Evolutionary conservation across 2,888 invertebrate genomes (phyloP).

Genomic region (Chironomus riparius): DNA sequence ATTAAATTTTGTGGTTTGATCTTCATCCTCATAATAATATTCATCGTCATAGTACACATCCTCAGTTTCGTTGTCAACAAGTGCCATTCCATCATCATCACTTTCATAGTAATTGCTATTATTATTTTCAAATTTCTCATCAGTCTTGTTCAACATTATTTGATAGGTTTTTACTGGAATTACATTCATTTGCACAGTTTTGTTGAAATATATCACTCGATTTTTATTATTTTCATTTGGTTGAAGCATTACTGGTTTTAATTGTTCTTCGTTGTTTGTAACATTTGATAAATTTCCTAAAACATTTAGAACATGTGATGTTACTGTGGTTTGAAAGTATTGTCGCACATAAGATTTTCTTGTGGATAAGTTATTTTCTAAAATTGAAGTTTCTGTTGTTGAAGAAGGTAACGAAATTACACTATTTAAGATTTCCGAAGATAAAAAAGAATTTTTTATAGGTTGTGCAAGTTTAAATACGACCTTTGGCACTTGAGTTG

Average conservation of each 20-base stretch:
- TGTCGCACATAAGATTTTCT: not conserved
- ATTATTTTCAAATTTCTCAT: not conserved
- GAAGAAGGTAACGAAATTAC: not conserved
- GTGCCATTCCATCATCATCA: constrained; percentile 6
- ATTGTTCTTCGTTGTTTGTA: not conserved
- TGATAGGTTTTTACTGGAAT: not conserved
- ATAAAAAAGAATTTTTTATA: not conserved
- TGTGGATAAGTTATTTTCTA: not conserved
- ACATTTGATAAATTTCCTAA: not conserved
- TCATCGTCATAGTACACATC: not conserved
- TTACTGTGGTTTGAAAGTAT: not conserved
- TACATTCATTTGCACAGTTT: constrained; percentile 5
- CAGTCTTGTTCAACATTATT: not conserved
- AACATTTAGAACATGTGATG: not conserved
- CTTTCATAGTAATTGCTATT: not conserved
- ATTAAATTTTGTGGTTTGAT: not conserved
- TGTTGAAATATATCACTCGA: not conserved
- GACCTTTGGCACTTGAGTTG: not conserved
- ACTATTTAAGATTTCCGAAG: not conserved
- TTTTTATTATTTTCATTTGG: not conserved
- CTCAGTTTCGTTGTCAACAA: not conserved
- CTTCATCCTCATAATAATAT: constrained; percentile 17
- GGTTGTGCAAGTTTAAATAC: not conserved
- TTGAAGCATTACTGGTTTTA: not conserved
- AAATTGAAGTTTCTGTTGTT: not conserved